Percentiles rank a stretch among this genome's conserved stretches.
phyloP scores from a whole-genome alignment of 2,888 invertebrate species.

The Caenorhabditis sp. region DNA sequence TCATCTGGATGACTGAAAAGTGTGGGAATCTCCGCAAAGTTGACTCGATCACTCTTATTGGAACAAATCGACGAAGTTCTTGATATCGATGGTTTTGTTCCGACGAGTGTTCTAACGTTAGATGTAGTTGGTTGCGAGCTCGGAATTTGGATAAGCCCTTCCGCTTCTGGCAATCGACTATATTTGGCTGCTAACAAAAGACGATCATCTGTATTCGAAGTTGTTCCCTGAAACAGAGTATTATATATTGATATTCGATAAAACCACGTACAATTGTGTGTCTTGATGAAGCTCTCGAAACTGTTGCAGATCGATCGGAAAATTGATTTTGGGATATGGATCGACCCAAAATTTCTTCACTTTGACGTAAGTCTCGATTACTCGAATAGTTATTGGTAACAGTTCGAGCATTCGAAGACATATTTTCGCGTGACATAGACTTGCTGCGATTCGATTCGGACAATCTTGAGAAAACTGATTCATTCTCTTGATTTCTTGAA shows the following conservation, averaged over 20 bases:
- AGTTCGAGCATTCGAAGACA: neutral
- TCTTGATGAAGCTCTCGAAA: slow-evolving; percentile 20
- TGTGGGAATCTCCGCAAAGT: slow-evolving; percentile 28
- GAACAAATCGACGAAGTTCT: neutral
- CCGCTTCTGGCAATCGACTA: slow-evolving; percentile 26
- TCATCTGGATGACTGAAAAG: slow-evolving; percentile 42
- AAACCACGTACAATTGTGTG: neutral
- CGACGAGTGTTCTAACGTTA: neutral
- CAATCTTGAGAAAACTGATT: neutral
- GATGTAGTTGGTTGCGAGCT: neutral
- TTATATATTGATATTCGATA: neutral
- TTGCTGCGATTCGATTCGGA: neutral
- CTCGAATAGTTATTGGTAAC: neutral
- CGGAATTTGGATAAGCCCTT: slow-evolving; percentile 13
- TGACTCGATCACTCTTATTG: slow-evolving; percentile 12
- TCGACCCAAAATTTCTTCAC: slow-evolving; percentile 10
- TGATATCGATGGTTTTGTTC: slow-evolving; percentile 1
- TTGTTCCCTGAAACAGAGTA: slow-evolving; percentile 11
- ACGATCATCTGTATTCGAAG: slow-evolving; percentile 31
- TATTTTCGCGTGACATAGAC: neutral
- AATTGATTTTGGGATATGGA: slow-evolving; percentile 17
- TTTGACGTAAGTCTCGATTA: neutral
- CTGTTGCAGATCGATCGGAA: neutral
- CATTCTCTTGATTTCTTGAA: neutral
- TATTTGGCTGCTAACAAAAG: slow-evolving; percentile 22